Conservation (phyloP, 1,140 invertebrate species). For the Sycobia sp. region DNA sequence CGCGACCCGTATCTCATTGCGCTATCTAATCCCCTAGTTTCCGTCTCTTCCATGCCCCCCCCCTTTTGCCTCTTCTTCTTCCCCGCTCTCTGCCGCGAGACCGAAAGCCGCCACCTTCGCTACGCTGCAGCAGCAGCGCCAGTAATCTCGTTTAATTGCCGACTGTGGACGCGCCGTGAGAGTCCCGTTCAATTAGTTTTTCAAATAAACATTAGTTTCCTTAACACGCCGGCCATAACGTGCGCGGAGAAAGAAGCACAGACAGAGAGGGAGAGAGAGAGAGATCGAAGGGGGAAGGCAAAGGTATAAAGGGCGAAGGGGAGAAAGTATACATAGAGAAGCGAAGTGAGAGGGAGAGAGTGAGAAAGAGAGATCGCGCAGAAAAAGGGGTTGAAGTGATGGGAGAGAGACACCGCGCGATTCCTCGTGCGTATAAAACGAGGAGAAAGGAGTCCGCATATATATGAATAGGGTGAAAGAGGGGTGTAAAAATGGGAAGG, state of each 20-base stretch:
- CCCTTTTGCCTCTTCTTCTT: slow-evolving; percentile 35
- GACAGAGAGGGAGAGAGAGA: slow-evolving; percentile 11
- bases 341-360: too few species aligned
- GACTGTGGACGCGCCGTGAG: slow-evolving; percentile 57
- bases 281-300: neutral
- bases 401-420: slow-evolving; percentile 20
- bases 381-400: neutral
- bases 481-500: slow-evolving; percentile 35
- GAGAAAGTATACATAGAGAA: too few species aligned
- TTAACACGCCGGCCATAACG: slow-evolving; percentile 61
- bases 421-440: neutral
- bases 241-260: slow-evolving; percentile 25
- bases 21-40: slow-evolving; percentile 58
- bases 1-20: slow-evolving; percentile 60
- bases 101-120: slow-evolving; percentile 8
- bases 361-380: slow-evolving; percentile 23
- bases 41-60: slow-evolving; percentile 18
- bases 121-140: slow-evolving; percentile 20
- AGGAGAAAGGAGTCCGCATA: slow-evolving; percentile 26
- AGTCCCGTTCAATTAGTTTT: slow-evolving; percentile 64
- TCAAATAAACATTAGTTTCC: slow-evolving; percentile 65
- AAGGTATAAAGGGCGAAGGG: neutral
- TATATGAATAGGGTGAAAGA: neutral
- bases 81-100: slow-evolving; percentile 20
- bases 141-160: slow-evolving; percentile 64